These are phyloP conservation scores for Muschampia plurimacula DNA, from an alignment of 2,888 invertebrate genomes.

Conservation along the genomic window DNA sequence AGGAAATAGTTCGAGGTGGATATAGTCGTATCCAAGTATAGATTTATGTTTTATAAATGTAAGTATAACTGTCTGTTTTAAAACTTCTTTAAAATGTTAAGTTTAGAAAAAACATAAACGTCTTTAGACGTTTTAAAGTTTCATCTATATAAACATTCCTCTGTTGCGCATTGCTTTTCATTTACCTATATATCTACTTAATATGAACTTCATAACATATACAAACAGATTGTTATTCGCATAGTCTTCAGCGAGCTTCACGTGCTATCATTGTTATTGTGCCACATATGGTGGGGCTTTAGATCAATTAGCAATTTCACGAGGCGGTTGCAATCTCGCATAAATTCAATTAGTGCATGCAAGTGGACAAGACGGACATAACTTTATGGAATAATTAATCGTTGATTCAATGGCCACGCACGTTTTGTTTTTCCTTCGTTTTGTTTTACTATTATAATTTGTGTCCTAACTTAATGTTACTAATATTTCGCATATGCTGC, in stretches of 20 bases:
- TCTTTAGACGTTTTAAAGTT: too few relatives aligned
- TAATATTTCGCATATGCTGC: not conserved
- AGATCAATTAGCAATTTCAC: slow-evolving; percentile 76
- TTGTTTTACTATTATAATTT: not conserved
- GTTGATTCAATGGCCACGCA: slow-evolving; percentile 43
- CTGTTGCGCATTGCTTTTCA: too few relatives aligned
- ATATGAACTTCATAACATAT: not conserved
- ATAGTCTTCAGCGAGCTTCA: not conserved
- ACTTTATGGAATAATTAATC: slow-evolving; percentile 75
- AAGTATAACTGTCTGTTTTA: too few relatives aligned
- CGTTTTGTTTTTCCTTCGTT: slow-evolving; percentile 3
- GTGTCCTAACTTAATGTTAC: not conserved
- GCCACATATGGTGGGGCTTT: slow-evolving; percentile 55
- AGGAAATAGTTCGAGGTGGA: too few relatives aligned
- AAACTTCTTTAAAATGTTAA: too few relatives aligned
- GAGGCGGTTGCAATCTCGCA: slow-evolving; percentile 67
- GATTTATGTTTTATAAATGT: too few relatives aligned
- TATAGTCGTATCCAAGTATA: too few relatives aligned
- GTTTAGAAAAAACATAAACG: too few relatives aligned
- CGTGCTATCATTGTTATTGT: slow-evolving; percentile 31
- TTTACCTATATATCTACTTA: too few relatives aligned
- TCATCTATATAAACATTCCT: too few relatives aligned
- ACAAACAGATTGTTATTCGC: not conserved
- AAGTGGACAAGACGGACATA: slow-evolving; percentile 53
- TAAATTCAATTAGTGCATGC: slow-evolving; percentile 72